Conservation (phyloP, 2,113 vertebrate genomes). For the Embiotoca jacksoni region DNA sequence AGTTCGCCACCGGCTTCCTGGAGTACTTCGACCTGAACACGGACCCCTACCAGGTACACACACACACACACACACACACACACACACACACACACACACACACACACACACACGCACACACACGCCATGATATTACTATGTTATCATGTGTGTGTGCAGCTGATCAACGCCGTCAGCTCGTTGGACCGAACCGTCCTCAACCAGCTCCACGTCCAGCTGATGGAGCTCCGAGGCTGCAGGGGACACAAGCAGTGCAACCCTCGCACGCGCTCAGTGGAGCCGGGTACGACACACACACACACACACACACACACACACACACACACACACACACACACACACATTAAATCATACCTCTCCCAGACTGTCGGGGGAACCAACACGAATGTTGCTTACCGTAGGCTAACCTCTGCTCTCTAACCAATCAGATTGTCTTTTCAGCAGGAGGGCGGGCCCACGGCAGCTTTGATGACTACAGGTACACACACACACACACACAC, state of each 20-base stretch:
- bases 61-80: conserved; percentile 10
- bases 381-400: too few species aligned
- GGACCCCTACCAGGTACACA: conserved; percentile 94
- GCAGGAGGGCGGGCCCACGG: conserved; percentile 90
- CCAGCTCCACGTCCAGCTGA: conserved; percentile 92
- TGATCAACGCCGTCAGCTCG: conserved; percentile 92
- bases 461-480: conserved; percentile 97
- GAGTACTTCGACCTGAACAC: conserved; percentile 97
- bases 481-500: conserved; percentile 46
- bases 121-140: background rate
- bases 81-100: background rate
- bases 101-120: conserved; percentile 35
- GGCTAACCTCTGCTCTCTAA: conserved; percentile 50
- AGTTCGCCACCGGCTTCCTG: conserved; percentile 96
- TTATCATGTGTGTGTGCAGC: conserved; percentile 71
- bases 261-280: conserved; percentile 87
- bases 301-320: conserved; percentile 10
- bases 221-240: conserved; percentile 94
- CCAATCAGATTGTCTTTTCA: conserved; percentile 77
- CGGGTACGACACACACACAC: conserved; percentile 80
- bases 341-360: too few species aligned
- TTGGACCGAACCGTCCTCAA: conserved; percentile 91
- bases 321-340: background rate
- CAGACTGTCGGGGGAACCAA: too few species aligned
- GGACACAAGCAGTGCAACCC: conserved; percentile 93